These are phyloP conservation scores for Meandrusa payeni DNA, from an alignment of 2,888 invertebrate genomes.

Conservation along the genomic window DNA sequence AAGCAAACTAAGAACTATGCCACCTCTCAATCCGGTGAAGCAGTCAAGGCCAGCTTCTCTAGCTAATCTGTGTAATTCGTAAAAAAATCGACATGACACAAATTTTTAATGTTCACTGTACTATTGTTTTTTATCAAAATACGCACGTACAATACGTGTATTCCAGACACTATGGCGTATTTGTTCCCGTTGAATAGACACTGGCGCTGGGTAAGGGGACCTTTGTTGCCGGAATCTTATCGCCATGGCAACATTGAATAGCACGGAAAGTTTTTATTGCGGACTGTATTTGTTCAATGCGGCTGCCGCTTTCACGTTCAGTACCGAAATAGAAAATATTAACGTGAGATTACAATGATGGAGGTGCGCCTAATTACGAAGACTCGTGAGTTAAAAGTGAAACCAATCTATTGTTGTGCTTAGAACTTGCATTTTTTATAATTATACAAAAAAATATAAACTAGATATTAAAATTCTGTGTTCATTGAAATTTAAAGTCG, in stretches of 20 bases:
- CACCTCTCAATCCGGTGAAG: too few species aligned
- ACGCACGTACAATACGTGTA: background rate
- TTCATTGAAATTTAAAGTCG: too few species aligned
- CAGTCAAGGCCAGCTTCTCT: too few species aligned
- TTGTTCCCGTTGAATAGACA: slow-evolving; percentile 22
- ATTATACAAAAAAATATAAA: too few species aligned
- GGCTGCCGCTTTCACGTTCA: slow-evolving; percentile 11
- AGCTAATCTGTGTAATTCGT: too few species aligned
- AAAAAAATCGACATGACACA: too few species aligned
- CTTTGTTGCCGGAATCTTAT: slow-evolving; percentile 60
- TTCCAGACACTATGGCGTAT: slow-evolving; percentile 1
- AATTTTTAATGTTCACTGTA: too few species aligned
- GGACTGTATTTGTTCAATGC: slow-evolving; percentile 25
- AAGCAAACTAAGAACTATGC: too few species aligned
- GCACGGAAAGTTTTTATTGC: slow-evolving; percentile 37
- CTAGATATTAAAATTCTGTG: too few species aligned
- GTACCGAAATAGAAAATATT: slow-evolving; percentile 16
- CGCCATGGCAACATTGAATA: slow-evolving; percentile 73
- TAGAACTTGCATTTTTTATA: slow-evolving; percentile 7
- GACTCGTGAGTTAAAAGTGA: slow-evolving; percentile 28
- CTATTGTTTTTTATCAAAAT: too few species aligned
- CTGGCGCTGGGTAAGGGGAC: slow-evolving; percentile 18
- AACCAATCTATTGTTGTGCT: slow-evolving; percentile 16
- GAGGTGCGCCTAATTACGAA: slow-evolving; percentile 24
- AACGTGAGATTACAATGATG: slow-evolving; percentile 23